Base-by-base conservation (phyloP, 1,140 invertebrate species). In the Zaprionus vittiger region DNA sequence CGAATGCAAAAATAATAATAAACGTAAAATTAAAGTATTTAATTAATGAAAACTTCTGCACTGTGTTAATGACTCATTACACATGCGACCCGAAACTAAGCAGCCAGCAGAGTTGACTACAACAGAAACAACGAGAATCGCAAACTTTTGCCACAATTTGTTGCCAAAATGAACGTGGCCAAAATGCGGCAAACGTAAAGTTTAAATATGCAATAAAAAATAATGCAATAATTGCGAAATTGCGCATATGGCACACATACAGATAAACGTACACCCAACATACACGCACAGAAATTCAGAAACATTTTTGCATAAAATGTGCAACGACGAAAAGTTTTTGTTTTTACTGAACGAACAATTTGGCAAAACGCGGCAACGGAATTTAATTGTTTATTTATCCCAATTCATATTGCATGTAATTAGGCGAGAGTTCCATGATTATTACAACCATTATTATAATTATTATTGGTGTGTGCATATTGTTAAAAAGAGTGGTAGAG, bases 31-130 rank as follows among this genome's bases (percentile, higher is more conserved):
- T 78, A 73, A 65, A 47, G 65, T 71, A 68, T 73, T 76, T 59
- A 65, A 47, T 73, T 67, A 62, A 80, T 72, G 49, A 66, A 68
- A 79, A 73, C 67, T 71, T 61, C 62, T 75, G 84, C 78, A 89
- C 67, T 77, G 69, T 79, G 81, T 90, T 89, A 89, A 89, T 89
- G 84, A 89, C 78, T 90, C 85, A 84, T 90, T 90, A 90, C 84
- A 89, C 84, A 89, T 89, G 84, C 84, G 84, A 89, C 85, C 74
- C 66, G 67, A 75, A 77, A 67, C 60, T 71, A 73, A 41, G 37
- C 12, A 59, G 38, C 31, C 31, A 3, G 2, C 31, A 34, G 31
- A 34, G 31, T 11, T 34, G 31, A 34, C 31, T 34, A 9, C 52
- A 75, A 56, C 20, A 41, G 20, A 22, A 62, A 31, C 20, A 63